Evolutionary conservation across 2,113 vertebrate genomes (phyloP).

Genomic region (Rhynchopsitta pachyrhyncha): DNA sequence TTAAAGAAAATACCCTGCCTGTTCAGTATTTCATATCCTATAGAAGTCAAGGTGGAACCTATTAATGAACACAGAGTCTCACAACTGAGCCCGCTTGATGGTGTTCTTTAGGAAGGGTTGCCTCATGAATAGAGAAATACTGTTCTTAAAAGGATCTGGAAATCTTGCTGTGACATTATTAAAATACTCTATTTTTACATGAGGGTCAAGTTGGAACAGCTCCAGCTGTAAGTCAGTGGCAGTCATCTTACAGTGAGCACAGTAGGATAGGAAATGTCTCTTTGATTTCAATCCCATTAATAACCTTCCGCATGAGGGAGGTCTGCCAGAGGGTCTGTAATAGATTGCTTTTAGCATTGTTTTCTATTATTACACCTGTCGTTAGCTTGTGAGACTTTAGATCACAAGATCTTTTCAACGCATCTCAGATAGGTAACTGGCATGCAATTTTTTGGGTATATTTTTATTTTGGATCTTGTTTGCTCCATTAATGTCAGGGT

Average conservation of each 20-base stretch:
- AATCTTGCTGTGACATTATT: slow-evolving; percentile 35
- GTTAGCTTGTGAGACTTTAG: not conserved
- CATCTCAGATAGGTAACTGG: not conserved
- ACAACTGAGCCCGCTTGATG: not conserved
- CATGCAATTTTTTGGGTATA: not conserved
- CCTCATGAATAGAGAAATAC: not conserved
- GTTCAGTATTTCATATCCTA: slow-evolving; percentile 3
- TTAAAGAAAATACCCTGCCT: slow-evolving; percentile 27
- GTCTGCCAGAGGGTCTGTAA: not conserved
- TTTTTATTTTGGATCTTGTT: not conserved
- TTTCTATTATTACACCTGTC: slow-evolving; percentile 28
- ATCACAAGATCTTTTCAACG: not conserved
- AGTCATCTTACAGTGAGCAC: not conserved
- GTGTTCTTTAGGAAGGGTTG: slow-evolving; percentile 4
- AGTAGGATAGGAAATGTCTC: slow-evolving; percentile 6
- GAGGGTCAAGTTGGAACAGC: not conserved
- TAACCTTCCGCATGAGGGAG: not conserved
- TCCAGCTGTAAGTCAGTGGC: not conserved
- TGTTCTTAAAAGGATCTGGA: slow-evolving; percentile 24
- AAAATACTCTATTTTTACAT: slow-evolving; percentile 39
- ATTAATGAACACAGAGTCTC: slow-evolving; percentile 15
- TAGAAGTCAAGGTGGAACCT: slow-evolving; percentile 28
- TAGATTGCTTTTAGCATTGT: slow-evolving; percentile 1
- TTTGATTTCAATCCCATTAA: slow-evolving; percentile 52
- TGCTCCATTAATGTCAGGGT: not conserved